Percentiles rank a stretch among this genome's conserved stretches.
phyloP scores from a whole-genome alignment of 2,888 invertebrate species.

The Lutraria lutraria region DNA sequence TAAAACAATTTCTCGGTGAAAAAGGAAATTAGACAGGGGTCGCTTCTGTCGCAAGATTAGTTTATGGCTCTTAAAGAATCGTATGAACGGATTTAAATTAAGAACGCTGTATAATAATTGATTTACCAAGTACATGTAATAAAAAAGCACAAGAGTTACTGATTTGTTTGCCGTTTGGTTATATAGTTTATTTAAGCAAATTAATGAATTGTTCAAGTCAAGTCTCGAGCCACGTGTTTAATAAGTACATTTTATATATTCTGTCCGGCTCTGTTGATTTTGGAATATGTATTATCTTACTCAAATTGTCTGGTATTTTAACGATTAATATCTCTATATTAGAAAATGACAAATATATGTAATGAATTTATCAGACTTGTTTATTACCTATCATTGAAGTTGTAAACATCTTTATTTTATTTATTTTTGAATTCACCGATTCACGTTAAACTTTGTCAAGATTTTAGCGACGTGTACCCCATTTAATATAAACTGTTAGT shows the following conservation, averaged over 20 bases:
- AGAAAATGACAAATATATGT: too few species aligned
- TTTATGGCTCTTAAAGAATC: slow-evolving; percentile 46
- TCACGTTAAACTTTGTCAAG: too few species aligned
- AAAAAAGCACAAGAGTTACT: background rate
- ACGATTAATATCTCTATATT: too few species aligned
- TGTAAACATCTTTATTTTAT: too few species aligned
- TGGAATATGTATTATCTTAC: too few species aligned
- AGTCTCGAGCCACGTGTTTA: background rate
- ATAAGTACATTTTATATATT: slow-evolving; percentile 1
- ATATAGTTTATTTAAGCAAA: background rate
- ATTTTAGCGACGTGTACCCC: too few species aligned
- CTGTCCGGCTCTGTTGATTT: background rate
- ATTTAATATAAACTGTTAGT: too few species aligned
- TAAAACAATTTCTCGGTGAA: slow-evolving; percentile 63
- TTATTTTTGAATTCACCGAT: too few species aligned
- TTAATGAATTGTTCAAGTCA: background rate
- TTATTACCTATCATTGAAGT: too few species aligned
- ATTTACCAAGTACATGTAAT: slow-evolving; percentile 13
- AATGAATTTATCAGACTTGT: too few species aligned
- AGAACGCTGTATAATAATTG: slow-evolving; percentile 25
- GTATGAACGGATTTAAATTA: slow-evolving; percentile 24
- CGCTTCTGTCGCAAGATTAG: slow-evolving; percentile 53
- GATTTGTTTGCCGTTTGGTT: background rate
- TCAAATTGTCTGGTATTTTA: too few species aligned
- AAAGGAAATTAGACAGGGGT: slow-evolving; percentile 52